Evolutionary conservation across 2,888 invertebrate species (phyloP), one percentile per base, ranked within the genome.

Genomic region (Heliothis peltigera): DNA sequence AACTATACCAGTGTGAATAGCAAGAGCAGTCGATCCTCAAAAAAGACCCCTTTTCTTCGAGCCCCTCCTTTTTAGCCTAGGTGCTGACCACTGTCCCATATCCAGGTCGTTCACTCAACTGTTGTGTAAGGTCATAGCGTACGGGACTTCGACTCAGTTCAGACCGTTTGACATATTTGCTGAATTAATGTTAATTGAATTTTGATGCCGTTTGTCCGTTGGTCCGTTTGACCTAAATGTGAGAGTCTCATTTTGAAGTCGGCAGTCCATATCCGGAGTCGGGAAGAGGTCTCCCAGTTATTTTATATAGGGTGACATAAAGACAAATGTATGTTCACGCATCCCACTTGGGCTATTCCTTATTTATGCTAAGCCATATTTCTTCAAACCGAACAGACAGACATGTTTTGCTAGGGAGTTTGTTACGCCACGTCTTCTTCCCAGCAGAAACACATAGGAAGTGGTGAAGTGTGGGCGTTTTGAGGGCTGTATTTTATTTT

Each of bases 131-230:
- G 57, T 22, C 54, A 18, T 2, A 28, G 19, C 19, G n/a, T 43
- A 67, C 59, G 69, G 75, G 32, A 59, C 61, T 70, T 35, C 8
- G 59, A 17, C 17, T 2, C 17, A 43, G n/a, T 51, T 53, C 10
- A 52, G 64, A 19, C 51, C 51, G 32, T 1, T 22, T 70, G 52
- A 64, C 63, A 75, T 53, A 56, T 69, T 58, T 56, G 7, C 49
- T 35, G 49, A 21, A 69, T 69, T 51, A 61, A 69, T 78, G 75
- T 75, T 57, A 51, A 75, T 69, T 25, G 22, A 39, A 15, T 51
- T 57, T 55, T 39, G 39, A 19, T 51, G 44, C 18, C 15, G 17
- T 46, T 57, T 28, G n/a, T 51, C n/a, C 35, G 42, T 42, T 47
- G 19, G 42, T 28, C 39, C n/a, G 32, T 55, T 47, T 61, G 35